These are phyloP conservation scores for Euclidia mi DNA, from an alignment of 2,888 invertebrate species.

Conservation along the genomic window DNA sequence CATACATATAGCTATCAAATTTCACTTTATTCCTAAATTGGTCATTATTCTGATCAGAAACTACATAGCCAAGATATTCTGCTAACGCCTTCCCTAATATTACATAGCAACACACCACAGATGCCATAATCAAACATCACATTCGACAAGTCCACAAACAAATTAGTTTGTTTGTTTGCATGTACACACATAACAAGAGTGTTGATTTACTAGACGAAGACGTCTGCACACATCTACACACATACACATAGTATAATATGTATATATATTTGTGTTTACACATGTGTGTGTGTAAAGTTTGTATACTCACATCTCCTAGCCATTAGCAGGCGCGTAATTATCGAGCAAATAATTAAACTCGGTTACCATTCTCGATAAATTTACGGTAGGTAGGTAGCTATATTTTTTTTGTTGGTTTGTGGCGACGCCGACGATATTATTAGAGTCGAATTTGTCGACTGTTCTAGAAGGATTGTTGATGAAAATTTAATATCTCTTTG, in stretches of 20 bases:
- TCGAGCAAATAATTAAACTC: slow-evolving; percentile 29
- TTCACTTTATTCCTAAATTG: too few species aligned
- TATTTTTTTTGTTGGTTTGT: neutral
- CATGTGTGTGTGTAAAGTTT: slow-evolving; percentile 30
- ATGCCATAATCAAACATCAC: slow-evolving; percentile 29
- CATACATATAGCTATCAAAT: too few species aligned
- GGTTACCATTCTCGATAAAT: slow-evolving; percentile 1
- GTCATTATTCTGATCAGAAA: too few species aligned
- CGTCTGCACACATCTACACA: neutral
- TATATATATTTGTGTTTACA: slow-evolving; percentile 2
- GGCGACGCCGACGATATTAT: too few species aligned
- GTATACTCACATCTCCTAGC: slow-evolving; percentile 31
- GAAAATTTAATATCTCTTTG: too few species aligned
- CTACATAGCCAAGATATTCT: too few species aligned
- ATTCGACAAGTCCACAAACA: slow-evolving; percentile 46
- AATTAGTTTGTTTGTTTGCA: slow-evolving; percentile 46
- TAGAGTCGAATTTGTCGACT: too few species aligned
- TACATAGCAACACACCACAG: slow-evolving; percentile 26
- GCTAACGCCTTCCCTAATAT: neutral
- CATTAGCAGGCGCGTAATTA: slow-evolving; percentile 46
- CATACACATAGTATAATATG: too few species aligned
- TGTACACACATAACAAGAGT: slow-evolving; percentile 24
- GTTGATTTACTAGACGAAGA: slow-evolving; percentile 10
- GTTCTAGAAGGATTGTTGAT: too few species aligned
- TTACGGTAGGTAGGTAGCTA: neutral